Conservation (phyloP, 2,888 invertebrate genomes). For the Macaria liturata region DNA sequence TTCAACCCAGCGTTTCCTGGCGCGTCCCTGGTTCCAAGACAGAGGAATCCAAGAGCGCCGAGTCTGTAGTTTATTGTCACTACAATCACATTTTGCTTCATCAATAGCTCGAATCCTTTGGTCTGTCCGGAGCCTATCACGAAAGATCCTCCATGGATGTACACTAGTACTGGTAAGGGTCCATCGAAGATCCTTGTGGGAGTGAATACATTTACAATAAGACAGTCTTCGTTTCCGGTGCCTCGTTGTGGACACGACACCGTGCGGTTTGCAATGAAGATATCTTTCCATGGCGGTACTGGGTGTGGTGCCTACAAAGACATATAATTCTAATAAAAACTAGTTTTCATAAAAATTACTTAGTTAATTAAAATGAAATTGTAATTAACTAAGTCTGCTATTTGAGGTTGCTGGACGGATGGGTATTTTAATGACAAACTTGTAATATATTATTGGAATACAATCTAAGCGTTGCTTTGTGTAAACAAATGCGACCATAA, state of each 20-base stretch:
- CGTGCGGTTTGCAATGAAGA: slow-evolving; percentile 40
- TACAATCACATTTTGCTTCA: slow-evolving; percentile 45
- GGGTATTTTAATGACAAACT: no score
- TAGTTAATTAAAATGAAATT: no score
- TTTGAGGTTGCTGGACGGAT: no score
- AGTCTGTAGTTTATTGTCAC: slow-evolving; percentile 53
- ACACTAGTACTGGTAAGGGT: slow-evolving; percentile 46
- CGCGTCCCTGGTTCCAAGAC: slow-evolving; percentile 44
- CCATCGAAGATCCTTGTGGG: slow-evolving; percentile 29
- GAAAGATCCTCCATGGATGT: slow-evolving; percentile 50
- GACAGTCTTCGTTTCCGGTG: slow-evolving; percentile 48
- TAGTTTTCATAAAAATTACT: no score
- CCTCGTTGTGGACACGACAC: slow-evolving; percentile 46
- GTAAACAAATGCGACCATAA: no score
- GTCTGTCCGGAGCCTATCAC: slow-evolving; percentile 43
- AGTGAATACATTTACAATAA: slow-evolving; percentile 47
- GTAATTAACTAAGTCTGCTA: no score
- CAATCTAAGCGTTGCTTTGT: no score
- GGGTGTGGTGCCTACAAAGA: slow-evolving; percentile 42
- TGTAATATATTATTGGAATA: no score
- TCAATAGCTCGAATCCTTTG: slow-evolving; percentile 43
- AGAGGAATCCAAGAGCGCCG: slow-evolving; percentile 49
- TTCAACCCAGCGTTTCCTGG: slow-evolving; percentile 54
- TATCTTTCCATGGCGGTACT: slow-evolving; percentile 37
- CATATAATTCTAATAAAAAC: no score